phyloP scores from a whole-genome alignment of 2,797 vertebrate species.

The Allochrocebus solatus region DNA sequence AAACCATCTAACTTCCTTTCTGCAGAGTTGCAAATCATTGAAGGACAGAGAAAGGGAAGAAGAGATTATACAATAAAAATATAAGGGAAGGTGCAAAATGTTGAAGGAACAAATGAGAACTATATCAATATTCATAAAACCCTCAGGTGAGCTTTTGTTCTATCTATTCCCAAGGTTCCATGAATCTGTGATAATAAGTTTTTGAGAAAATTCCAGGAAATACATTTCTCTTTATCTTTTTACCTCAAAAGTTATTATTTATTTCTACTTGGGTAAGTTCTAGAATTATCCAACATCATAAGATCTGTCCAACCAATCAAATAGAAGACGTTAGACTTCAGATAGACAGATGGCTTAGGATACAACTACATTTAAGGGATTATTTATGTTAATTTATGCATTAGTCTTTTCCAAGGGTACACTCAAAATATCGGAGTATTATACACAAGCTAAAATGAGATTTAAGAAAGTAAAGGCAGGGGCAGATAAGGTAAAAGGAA shows the following conservation, averaged over 20 bases:
- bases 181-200: neutral
- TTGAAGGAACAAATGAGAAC: neutral
- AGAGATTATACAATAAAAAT: neutral
- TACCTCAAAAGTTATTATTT: neutral
- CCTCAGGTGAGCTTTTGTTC: neutral
- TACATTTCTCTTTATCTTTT: neutral
- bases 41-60: neutral
- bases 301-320: slow-evolving; percentile 39
- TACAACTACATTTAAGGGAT: slow-evolving; percentile 49
- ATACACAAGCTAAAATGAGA: slow-evolving; percentile 71
- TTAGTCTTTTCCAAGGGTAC: slow-evolving; percentile 76
- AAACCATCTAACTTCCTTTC: neutral
- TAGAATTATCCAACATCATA: slow-evolving; percentile 41
- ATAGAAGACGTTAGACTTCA: slow-evolving; percentile 47
- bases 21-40: neutral
- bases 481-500: slow-evolving; percentile 70
- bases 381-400: slow-evolving; percentile 78
- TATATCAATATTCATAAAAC: neutral
- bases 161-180: neutral
- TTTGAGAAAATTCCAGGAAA: neutral
- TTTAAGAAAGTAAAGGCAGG: slow-evolving; percentile 69
- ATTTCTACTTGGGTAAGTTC: neutral
- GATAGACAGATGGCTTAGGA: slow-evolving; percentile 69
- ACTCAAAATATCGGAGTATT: slow-evolving; percentile 76
- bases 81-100: neutral